Evolutionary conservation across 1,140 invertebrate genomes (phyloP).

Genomic region (Neoseiulus cucumeris): DNA sequence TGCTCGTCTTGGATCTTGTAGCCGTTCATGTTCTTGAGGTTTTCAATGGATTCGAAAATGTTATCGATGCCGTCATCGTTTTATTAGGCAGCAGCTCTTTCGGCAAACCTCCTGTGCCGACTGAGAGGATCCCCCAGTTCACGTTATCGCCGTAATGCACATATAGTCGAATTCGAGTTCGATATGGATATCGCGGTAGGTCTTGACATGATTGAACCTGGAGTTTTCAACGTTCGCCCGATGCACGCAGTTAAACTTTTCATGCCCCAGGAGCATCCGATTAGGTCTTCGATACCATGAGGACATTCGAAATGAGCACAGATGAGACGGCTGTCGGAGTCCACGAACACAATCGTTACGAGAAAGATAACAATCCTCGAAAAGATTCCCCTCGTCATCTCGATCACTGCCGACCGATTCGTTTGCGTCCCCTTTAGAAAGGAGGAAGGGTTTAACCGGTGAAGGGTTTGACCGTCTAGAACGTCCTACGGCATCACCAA

Average conservation of each 20-base stretch:
- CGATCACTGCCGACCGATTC: conserved; percentile 27
- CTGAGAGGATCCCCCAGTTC: conserved; percentile 43
- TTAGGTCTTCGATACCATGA: conserved; percentile 32
- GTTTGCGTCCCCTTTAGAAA: conserved; percentile 34
- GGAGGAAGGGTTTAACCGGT: conserved; percentile 30
- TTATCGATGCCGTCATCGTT: conserved; percentile 41
- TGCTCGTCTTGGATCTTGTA: conserved; percentile 76
- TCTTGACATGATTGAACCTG: neutral
- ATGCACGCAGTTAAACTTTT: conserved; percentile 17
- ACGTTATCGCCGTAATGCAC: conserved; percentile 34
- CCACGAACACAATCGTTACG: too few relatives aligned
- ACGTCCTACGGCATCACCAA: neutral
- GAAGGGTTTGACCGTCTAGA: conserved; percentile 18
- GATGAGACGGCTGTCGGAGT: too few relatives aligned
- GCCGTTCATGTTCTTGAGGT: conserved; percentile 62
- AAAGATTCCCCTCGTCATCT: conserved; percentile 90
- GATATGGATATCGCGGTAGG: neutral
- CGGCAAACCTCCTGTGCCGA: conserved; percentile 52
- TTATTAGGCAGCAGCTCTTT: conserved; percentile 61
- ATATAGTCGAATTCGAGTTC: too few relatives aligned
- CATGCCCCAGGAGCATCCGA: conserved; percentile 43
- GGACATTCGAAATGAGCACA: neutral
- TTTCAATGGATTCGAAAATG: conserved; percentile 90
- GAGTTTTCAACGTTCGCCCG: neutral
- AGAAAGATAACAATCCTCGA: conserved; percentile 52